Base-by-base conservation (phyloP, 1,140 invertebrate species). In the Ostrea denselamellosa region DNA sequence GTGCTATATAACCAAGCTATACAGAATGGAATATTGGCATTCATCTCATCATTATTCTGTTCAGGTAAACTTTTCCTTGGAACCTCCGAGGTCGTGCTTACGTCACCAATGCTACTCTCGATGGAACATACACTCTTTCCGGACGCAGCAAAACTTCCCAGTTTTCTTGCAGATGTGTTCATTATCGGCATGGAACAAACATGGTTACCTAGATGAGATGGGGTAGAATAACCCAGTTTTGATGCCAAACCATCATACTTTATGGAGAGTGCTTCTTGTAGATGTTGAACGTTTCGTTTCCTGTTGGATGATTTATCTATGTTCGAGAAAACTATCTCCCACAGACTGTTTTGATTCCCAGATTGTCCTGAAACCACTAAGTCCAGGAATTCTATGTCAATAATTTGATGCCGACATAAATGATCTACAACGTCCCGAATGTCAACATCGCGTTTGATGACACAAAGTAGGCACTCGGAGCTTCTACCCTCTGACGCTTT, bases 381-480 rank as follows among this genome's bases (percentile, higher is more conserved):
- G 34, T 88, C 87, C 54, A 85, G 62, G 17, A 58, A 58, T 44
- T 89, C 86, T 12, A 84, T 82, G 54, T 86, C 56, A 14, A 89
- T 52, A 17, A 89, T 52, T 17, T 84, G 25, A 82, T 87, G 65
- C 14, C 77, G 83, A 51, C 86, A 89, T 7, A 89, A 56, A 14
- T 89, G 86, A 58, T 89, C 86, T 44, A 87, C 83, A 4, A 89
- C 86, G 81, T 87, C 86, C 28, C 56, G 83, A 22, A 89, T 56
- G 14, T 71, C 83, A 2, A 89, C 88, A 44, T 89, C 88, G 12
- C 82, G 65, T 53, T 89, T 89, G n/a, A 89, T 62, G 12, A 85
- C 68, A 65, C 88, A 89, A 4, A 87, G 51, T 10, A 87, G 19
- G 82, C 88, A 89, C 62, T 84, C 19, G 8, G 82, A 62, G 14